phyloP scores from a whole-genome alignment of 1,140 invertebrate genomes.

The Pachypsylla venusta region DNA sequence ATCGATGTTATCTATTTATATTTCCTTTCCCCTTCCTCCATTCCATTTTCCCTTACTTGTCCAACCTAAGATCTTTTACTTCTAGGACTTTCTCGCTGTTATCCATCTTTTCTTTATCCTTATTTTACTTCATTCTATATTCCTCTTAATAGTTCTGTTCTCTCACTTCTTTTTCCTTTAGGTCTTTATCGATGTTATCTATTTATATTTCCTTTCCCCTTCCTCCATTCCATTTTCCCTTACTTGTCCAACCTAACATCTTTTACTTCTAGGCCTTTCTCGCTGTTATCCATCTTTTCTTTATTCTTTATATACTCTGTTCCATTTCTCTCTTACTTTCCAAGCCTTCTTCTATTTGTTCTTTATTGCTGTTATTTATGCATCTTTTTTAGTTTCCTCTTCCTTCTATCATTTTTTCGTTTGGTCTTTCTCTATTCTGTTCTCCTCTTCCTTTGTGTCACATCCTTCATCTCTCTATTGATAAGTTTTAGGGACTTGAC shows the following conservation, averaged over 20 bases:
- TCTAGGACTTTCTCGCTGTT: too few species aligned
- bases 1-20: background rate
- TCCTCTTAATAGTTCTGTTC: background rate
- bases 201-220: background rate
- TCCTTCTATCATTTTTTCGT: background rate
- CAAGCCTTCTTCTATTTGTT: background rate
- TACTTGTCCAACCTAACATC: too few species aligned
- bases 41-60: background rate
- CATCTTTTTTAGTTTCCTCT: background rate
- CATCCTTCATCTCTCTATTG: too few species aligned
- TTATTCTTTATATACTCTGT: background rate
- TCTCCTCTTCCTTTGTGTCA: too few species aligned
- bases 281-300: background rate
- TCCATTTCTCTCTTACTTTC: background rate
- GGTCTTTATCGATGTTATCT: background rate
- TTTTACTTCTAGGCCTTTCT: too few species aligned
- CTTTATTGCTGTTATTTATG: background rate
- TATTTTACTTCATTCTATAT: background rate
- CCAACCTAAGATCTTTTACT: background rate
- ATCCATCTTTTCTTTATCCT: background rate
- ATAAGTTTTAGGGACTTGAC: too few species aligned
- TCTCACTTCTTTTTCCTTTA: background rate
- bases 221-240: background rate
- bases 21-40: background rate
- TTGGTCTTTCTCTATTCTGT: too few species aligned